Evolutionary conservation across 2,888 invertebrate species (phyloP).

Genomic region (Acrocera orbiculus): DNA sequence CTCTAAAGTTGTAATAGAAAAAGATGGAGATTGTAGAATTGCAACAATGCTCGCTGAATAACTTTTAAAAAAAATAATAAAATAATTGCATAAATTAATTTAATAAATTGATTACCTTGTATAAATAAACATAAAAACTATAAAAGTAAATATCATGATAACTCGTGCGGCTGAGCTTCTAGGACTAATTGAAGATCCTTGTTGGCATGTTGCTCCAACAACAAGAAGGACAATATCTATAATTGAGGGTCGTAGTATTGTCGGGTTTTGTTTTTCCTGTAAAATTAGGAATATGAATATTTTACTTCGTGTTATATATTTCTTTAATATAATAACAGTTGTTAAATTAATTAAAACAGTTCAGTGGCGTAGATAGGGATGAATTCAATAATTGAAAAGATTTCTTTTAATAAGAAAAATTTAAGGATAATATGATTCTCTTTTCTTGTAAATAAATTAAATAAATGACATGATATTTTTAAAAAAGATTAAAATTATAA

Average conservation of each 20-base stretch:
- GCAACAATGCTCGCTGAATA: conserved; percentile 63
- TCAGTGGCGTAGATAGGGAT: too few relatives aligned
- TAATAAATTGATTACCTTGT: conserved; percentile 23
- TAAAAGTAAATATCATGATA: conserved; percentile 42
- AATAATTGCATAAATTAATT: background rate
- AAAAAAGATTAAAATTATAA: too few relatives aligned
- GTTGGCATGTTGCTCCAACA: conserved; percentile 44
- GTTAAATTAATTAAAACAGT: too few relatives aligned
- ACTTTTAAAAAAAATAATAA: conserved; percentile 23
- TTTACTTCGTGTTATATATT: too few relatives aligned
- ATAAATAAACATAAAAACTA: conserved; percentile 50
- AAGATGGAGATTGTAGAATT: conserved; percentile 51
- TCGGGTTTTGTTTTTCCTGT: too few relatives aligned
- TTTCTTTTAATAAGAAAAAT: too few relatives aligned
- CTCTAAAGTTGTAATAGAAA: conserved; percentile 42
- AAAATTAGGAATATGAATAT: too few relatives aligned
- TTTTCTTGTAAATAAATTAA: too few relatives aligned
- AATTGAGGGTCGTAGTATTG: conserved; percentile 28
- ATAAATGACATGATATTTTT: too few relatives aligned
- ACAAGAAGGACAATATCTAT: conserved; percentile 38
- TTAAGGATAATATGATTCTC: too few relatives aligned
- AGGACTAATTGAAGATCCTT: conserved; percentile 30
- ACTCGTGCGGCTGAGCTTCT: conserved; percentile 32
- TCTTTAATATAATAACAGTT: too few relatives aligned
- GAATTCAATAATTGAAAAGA: too few relatives aligned